Percentiles rank a stretch among this genome's conserved stretches.
phyloP scores from a whole-genome alignment of 1,140 invertebrate genomes.

The Drosophila simulans region DNA sequence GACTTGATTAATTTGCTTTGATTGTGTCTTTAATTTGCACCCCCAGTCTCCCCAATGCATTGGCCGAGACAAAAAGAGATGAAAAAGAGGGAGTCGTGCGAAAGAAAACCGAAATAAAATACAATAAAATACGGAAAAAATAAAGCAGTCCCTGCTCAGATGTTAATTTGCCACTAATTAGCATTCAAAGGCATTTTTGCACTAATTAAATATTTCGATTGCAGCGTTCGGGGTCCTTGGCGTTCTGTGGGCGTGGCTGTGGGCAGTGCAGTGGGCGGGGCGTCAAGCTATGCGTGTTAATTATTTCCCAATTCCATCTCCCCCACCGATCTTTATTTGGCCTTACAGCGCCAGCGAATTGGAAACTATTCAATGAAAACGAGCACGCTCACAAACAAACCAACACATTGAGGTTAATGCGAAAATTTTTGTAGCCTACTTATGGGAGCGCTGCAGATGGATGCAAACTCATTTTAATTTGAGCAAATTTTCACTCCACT shows the following conservation, averaged over 20 bases:
- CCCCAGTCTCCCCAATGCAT: slow-evolving; percentile 22
- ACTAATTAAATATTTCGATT: slow-evolving; percentile 83
- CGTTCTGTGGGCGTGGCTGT: slow-evolving; percentile 5
- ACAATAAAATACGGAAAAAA: slow-evolving; percentile 30
- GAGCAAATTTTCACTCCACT: slow-evolving; percentile 61
- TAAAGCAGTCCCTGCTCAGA: slow-evolving; percentile 43
- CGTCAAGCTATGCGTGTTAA: slow-evolving; percentile 57
- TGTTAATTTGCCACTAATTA: slow-evolving; percentile 83
- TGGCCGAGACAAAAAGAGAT: slow-evolving; percentile 20
- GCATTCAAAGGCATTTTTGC: slow-evolving; percentile 81
- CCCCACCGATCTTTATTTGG: slow-evolving; percentile 44
- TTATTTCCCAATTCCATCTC: slow-evolving; percentile 42
- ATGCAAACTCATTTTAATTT: slow-evolving; percentile 74
- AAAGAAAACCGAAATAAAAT: slow-evolving; percentile 25
- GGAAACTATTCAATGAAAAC: slow-evolving; percentile 67
- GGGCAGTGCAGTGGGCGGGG: slow-evolving; percentile 8
- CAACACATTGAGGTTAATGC: slow-evolving; percentile 58
- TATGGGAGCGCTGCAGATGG: slow-evolving; percentile 31
- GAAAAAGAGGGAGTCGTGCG: not conserved
- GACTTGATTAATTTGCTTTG: slow-evolving; percentile 81
- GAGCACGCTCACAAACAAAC: slow-evolving; percentile 3
- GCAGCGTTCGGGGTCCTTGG: slow-evolving; percentile 37
- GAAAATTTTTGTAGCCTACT: slow-evolving; percentile 69
- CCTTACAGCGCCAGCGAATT: slow-evolving; percentile 67
- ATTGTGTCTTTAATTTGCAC: slow-evolving; percentile 81